Conservation (phyloP, 2,888 invertebrate species). For the Tortricodes alternella region DNA sequence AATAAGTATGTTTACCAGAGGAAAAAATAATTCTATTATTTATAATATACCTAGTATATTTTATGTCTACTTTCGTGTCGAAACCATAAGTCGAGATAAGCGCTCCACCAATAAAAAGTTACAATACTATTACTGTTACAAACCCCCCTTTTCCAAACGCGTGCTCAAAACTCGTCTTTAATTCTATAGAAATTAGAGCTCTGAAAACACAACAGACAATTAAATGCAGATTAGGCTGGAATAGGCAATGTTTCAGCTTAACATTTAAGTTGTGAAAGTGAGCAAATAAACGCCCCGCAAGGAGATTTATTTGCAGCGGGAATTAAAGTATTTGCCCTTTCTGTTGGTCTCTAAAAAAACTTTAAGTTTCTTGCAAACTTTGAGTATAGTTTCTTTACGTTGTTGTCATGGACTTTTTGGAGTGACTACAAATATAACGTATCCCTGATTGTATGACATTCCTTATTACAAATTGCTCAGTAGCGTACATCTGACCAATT, state of each 20-base stretch:
- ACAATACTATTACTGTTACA: not conserved
- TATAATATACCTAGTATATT: no score
- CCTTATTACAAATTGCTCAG: no score
- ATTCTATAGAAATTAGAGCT: not conserved
- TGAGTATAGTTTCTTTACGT: no score
- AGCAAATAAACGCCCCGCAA: constrained; percentile 1
- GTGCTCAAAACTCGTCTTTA: not conserved
- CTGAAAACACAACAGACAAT: not conserved
- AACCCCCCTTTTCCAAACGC: not conserved
- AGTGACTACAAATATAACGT: no score
- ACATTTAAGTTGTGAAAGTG: not conserved
- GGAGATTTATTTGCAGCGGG: constrained; percentile 14
- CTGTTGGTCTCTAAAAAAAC: not conserved
- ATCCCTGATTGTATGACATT: no score
- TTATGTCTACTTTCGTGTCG: no score
- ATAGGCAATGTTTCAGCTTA: not conserved
- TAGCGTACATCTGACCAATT: no score
- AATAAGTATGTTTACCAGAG: no score
- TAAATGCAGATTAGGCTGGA: no score
- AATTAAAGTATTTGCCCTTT: constrained; percentile 4
- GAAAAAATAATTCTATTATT: no score
- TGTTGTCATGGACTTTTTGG: no score
- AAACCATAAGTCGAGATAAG: no score
- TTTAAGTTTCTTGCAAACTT: not conserved
- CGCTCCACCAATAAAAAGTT: not conserved